Conservation (phyloP, 2,888 invertebrate genomes). For the Allacma fusca region DNA sequence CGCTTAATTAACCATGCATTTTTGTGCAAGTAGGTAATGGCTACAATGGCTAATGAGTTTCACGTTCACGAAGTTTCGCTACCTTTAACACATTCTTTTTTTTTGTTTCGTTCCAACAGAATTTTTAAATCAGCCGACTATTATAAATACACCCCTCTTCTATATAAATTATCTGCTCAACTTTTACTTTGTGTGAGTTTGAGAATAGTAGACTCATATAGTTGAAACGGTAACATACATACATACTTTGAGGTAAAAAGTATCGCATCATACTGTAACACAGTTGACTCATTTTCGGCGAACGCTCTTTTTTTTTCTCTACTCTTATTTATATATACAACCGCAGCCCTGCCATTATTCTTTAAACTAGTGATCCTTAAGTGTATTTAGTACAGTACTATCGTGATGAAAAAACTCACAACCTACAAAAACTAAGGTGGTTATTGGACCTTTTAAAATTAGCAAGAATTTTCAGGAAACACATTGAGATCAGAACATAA, state of each 20-base stretch:
- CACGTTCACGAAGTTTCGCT: slow-evolving; percentile 27
- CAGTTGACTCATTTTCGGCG: no score
- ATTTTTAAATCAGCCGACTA: no score
- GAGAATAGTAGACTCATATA: no score
- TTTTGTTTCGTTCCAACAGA: background rate
- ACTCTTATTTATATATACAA: no score
- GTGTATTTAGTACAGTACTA: no score
- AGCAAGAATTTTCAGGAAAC: background rate
- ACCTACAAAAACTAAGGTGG: background rate
- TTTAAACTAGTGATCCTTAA: no score
- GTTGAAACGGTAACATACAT: no score
- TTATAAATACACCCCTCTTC: background rate
- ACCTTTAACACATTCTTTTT: slow-evolving; percentile 13
- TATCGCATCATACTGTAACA: no score
- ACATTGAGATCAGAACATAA: background rate
- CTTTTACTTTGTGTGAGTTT: slow-evolving; percentile 1
- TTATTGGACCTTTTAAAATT: slow-evolving; percentile 7
- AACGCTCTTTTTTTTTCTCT: no score
- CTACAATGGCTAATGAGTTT: slow-evolving; percentile 31
- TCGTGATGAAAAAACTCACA: no score
- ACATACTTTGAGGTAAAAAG: no score
- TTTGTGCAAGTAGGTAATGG: slow-evolving; percentile 23
- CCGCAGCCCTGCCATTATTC: no score
- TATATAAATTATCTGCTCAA: background rate
- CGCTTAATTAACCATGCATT: slow-evolving; percentile 46